phyloP scores from a whole-genome alignment of 2,113 vertebrate species.

The Centropristis striata region DNA sequence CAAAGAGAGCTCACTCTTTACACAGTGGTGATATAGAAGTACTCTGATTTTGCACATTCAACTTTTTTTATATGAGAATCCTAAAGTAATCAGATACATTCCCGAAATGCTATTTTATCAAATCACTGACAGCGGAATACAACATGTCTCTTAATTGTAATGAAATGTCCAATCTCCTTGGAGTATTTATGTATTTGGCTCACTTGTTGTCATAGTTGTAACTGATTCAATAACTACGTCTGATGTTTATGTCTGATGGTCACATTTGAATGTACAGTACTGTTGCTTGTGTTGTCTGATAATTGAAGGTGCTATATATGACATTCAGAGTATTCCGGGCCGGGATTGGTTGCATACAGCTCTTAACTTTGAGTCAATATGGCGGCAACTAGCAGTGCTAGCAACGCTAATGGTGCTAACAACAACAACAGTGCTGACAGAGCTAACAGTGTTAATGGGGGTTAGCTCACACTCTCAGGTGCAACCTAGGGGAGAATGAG shows the following conservation, averaged over 20 bases:
- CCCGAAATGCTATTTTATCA: conserved; percentile 39
- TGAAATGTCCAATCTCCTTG: conserved; percentile 33
- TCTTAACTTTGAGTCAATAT: no score
- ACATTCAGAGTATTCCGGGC: no score
- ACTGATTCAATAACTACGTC: conserved; percentile 3
- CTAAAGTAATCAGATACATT: conserved; percentile 23
- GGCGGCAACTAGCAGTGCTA: no score
- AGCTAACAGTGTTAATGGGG: no score
- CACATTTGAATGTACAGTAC: conserved; percentile 22
- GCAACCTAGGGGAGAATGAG: no score
- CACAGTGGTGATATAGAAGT: not conserved
- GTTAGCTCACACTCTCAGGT: no score
- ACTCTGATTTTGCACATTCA: conserved; percentile 72
- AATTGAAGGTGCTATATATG: no score
- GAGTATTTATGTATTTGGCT: conserved; percentile 34
- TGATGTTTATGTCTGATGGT: conserved; percentile 20
- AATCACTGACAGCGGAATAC: not conserved
- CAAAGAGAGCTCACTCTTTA: conserved; percentile 10
- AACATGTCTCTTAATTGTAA: conserved; percentile 31
- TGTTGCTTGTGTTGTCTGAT: conserved; percentile 23
- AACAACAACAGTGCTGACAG: no score
- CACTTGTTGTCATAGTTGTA: conserved; percentile 26
- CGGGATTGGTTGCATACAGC: no score
- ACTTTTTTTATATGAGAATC: conserved; percentile 62
- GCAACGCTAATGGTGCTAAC: no score